phyloP scores from a whole-genome alignment of 2,113 vertebrate genomes.

The Eulacestoma nigropectus region DNA sequence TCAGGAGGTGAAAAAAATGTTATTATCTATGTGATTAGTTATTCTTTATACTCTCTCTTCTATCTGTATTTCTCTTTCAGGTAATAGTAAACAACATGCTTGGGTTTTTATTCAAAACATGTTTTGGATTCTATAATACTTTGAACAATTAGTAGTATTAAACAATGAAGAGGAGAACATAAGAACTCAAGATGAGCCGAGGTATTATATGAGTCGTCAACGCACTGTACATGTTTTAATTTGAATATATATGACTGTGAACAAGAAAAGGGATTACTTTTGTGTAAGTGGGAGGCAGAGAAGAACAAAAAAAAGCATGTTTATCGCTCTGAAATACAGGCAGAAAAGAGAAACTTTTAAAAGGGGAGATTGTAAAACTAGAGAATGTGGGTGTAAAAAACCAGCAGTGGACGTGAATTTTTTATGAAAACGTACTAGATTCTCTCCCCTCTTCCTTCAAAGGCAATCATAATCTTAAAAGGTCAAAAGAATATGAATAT shows the following conservation, averaged over 20 bases:
- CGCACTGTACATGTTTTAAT: background rate
- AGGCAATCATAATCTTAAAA: constrained; percentile 1
- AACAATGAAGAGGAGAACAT: background rate
- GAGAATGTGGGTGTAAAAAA: background rate
- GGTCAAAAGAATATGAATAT: constrained; percentile 7
- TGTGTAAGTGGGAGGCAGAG: background rate
- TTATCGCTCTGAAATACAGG: background rate
- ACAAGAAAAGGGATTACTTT: background rate
- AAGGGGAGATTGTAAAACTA: background rate
- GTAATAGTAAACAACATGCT: background rate
- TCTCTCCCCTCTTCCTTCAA: background rate
- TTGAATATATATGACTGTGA: background rate
- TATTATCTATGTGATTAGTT: background rate
- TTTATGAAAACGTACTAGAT: background rate
- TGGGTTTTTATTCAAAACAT: background rate
- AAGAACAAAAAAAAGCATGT: background rate
- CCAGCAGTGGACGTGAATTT: background rate
- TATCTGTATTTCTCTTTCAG: background rate
- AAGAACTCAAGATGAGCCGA: background rate
- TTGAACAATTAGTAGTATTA: background rate
- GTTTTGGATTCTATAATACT: background rate
- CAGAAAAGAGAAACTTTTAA: background rate
- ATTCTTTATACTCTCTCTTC: background rate
- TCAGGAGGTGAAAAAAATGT: background rate
- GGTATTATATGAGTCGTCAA: background rate